Base-by-base conservation (phyloP, 2,797 vertebrate genomes). In the Lagocephalus sceleratus region DNA sequence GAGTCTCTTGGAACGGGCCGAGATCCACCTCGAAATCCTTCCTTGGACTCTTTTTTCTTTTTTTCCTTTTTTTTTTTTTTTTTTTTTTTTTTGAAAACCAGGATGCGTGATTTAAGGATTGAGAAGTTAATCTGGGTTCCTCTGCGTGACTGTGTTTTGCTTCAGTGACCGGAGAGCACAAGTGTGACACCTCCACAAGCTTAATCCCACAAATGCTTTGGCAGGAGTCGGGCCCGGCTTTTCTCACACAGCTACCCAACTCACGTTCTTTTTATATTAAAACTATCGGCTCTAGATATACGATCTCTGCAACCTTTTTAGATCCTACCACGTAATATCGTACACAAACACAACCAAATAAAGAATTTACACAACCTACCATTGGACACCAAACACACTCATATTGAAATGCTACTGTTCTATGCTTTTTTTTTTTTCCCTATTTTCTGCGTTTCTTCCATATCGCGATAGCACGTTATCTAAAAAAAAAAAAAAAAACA, bases 291-390 rank as follows among this genome's bases (percentile, higher is more conserved):
- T 73, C 68, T 52, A 67, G 75, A 84, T 73, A 75, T 78, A 73
- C 71, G 67, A 66, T 51, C 65, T 64, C 65, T 60, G 64, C 74
- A 63, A 62, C 71, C 61, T 48, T 2, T 76, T 55, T 51, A 78
- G 78, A 79, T 69, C 63, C 72, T 76, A 79, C 51, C 77, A 81
- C 72, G 54, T 19, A 71, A 63, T 65, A 72, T 72, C 67, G 66
- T 57, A 78, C 73, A 84, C 79, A 71, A 79, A 82, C 81, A 85
- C 80, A 78, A 79, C 60, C 76, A 81, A 88, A 84, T 58, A 68
- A 84, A 76, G 71, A 76, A 73, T 84, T 85, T 83, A 86, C 79
- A 82, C 60, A 76, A 85, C 63, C 78, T 85, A 85, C 80, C 5
- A 66, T 82, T 77, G 78, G 78, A 88, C 85, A 81, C 63, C 78